Conservation (phyloP, 2,797 vertebrate species). For the Falco concolor region DNA sequence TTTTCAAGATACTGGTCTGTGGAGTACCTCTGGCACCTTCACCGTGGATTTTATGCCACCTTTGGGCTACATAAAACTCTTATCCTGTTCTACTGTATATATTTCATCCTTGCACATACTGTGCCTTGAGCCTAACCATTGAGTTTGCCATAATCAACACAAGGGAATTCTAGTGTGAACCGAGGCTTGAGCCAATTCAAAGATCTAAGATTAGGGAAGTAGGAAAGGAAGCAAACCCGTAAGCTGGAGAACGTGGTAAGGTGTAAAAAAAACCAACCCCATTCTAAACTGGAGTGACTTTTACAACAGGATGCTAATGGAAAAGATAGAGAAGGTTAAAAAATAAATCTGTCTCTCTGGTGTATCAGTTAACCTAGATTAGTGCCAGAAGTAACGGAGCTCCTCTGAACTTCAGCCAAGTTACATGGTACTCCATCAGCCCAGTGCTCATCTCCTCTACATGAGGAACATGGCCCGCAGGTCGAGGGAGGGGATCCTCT, state of each 20-base stretch:
- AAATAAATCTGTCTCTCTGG: neutral
- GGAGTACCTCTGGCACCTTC: neutral
- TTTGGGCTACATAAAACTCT: neutral
- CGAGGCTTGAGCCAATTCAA: rapidly evolving
- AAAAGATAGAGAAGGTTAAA: neutral
- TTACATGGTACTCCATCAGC: neutral
- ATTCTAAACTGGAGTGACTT: neutral
- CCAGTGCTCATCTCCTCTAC: neutral
- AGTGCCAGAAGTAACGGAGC: neutral
- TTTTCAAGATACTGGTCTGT: neutral
- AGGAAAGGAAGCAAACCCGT: neutral
- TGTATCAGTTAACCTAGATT: neutral
- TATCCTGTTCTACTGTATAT: neutral
- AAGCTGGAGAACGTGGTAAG: neutral
- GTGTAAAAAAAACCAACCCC: neutral
- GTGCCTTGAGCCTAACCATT: neutral
- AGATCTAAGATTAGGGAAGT: neutral
- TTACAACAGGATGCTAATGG: neutral
- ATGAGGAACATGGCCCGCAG: no score
- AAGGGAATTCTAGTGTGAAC: neutral
- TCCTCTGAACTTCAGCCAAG: neutral
- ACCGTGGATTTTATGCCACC: rapidly evolving
- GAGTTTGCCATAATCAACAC: neutral
- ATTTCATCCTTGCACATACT: neutral
- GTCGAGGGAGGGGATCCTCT: no score